Evolutionary conservation across 2,888 invertebrate species (phyloP).

Genomic region (Spodoptera littoralis): DNA sequence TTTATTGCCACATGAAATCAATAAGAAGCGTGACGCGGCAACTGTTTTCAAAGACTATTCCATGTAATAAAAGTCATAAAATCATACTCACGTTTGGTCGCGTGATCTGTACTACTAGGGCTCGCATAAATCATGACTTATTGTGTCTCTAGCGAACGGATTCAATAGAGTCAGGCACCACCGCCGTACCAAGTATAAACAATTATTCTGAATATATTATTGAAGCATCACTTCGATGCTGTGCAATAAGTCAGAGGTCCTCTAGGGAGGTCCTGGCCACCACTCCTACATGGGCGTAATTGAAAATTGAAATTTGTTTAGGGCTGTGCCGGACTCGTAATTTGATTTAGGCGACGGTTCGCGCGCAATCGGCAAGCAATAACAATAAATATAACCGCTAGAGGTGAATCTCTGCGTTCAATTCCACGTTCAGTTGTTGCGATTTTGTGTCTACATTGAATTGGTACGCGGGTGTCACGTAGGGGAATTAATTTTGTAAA

Average conservation of each 20-base stretch:
- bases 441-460: conserved; percentile 58
- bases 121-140: conserved; percentile 64
- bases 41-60: conserved; percentile 65
- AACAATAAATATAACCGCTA: conserved; percentile 81
- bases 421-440: conserved; percentile 66
- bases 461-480: conserved; percentile 57
- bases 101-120: conserved; percentile 48
- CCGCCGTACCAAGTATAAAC: conserved; percentile 64
- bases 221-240: conserved; percentile 72
- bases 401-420: conserved; percentile 71
- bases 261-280: conserved; percentile 74
- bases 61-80: conserved; percentile 68
- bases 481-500: conserved; percentile 67
- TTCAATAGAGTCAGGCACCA: conserved; percentile 72
- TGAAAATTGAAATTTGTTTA: conserved; percentile 89
- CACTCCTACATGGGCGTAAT: conserved; percentile 81
- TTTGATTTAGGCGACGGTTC: conserved; percentile 81
- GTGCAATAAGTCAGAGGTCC: conserved; percentile 83
- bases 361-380: conserved; percentile 79
- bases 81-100: conserved; percentile 61
- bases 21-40: conserved; percentile 80
- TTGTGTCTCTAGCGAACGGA: conserved; percentile 70
- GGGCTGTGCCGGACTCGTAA: conserved; percentile 81
- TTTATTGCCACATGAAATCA: conserved; percentile 85
- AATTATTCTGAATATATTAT: conserved; percentile 86